phyloP scores from a whole-genome alignment of 1,140 invertebrate species.

The Meloidogyne exigua region DNA sequence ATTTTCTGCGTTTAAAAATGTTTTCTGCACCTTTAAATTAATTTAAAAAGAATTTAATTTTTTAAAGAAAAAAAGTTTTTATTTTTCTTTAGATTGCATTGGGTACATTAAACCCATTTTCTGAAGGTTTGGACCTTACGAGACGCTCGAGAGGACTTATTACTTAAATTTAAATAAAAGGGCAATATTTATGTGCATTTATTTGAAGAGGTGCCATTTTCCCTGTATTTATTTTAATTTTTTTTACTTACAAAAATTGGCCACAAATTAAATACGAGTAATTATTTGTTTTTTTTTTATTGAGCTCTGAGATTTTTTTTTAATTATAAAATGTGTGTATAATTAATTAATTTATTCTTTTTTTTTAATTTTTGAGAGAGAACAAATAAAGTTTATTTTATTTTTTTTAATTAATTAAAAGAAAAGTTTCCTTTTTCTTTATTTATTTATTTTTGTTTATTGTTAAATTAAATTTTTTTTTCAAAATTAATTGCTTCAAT shows the following conservation, averaged over 20 bases:
- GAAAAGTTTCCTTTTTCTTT: background rate
- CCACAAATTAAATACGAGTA: background rate
- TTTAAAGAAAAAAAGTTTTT: background rate
- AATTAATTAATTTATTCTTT: too few species aligned
- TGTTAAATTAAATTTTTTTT: too few species aligned
- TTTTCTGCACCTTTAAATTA: too few species aligned
- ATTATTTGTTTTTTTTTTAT: background rate
- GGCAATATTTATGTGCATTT: background rate
- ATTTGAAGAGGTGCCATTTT: background rate
- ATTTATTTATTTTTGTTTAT: too few species aligned
- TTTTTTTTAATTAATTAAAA: background rate
- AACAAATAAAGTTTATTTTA: background rate
- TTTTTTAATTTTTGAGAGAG: background rate
- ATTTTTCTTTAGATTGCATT: conserved; percentile 16
- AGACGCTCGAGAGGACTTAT: conserved; percentile 6
- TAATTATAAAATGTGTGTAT: background rate
- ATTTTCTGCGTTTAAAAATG: too few species aligned
- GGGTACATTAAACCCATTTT: conserved; percentile 12
- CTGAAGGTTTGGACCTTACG: conserved; percentile 14
- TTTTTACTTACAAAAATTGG: background rate
- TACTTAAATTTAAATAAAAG: background rate
- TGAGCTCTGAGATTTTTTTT: background rate
- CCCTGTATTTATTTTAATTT: background rate
- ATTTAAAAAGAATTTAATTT: too few species aligned
- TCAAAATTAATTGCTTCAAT: too few species aligned